Conservation (phyloP, 30 jellyfish, hydroid and myxozoan species). For the Chrysaora quinquecirrha region DNA sequence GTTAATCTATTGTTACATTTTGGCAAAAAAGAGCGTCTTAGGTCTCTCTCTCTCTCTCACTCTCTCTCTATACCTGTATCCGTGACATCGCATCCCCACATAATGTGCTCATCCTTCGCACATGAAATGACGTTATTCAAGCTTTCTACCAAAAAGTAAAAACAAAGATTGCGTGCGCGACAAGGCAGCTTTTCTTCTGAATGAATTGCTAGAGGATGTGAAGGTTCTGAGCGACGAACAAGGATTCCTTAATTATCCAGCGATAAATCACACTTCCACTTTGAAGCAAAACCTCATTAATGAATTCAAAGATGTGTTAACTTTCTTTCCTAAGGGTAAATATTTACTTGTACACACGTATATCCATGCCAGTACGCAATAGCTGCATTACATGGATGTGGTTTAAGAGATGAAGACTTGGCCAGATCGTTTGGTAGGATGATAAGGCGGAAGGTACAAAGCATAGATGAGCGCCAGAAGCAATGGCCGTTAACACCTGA, state of each 20-base stretch:
- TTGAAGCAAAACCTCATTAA: constrained; percentile 11
- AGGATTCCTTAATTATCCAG: constrained; percentile 21
- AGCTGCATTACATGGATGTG: constrained; percentile 53
- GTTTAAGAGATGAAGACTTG: constrained; percentile 38
- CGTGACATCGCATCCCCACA: too few species aligned
- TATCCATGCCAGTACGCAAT: constrained; percentile 30
- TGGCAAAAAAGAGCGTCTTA: too few species aligned
- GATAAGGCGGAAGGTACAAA: constrained; percentile 28
- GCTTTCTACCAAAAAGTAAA: constrained; percentile 27
- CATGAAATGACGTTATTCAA: constrained; percentile 9
- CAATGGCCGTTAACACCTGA: constrained; percentile 60
- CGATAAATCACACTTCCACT: constrained; percentile 7
- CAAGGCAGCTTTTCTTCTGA: too few species aligned
- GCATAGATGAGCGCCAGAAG: neutral
- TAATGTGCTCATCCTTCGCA: too few species aligned
- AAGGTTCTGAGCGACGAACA: constrained; percentile 37
- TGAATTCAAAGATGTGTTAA: neutral
- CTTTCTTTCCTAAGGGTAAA: constrained; percentile 43
- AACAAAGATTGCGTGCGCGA: neutral
- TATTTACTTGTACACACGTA: constrained; percentile 43
- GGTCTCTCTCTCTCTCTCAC: too few species aligned
- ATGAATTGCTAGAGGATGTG: too few species aligned
- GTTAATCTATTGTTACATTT: too few species aligned
- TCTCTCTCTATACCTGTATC: too few species aligned
- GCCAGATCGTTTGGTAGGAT: constrained; percentile 42